A percentile compares a stretch with the other conserved stretches of the same genome.
These are phyloP conservation scores for Galemys pyrenaicus DNA, from an alignment of 2,113 vertebrate species.

Conservation along the genomic window DNA sequence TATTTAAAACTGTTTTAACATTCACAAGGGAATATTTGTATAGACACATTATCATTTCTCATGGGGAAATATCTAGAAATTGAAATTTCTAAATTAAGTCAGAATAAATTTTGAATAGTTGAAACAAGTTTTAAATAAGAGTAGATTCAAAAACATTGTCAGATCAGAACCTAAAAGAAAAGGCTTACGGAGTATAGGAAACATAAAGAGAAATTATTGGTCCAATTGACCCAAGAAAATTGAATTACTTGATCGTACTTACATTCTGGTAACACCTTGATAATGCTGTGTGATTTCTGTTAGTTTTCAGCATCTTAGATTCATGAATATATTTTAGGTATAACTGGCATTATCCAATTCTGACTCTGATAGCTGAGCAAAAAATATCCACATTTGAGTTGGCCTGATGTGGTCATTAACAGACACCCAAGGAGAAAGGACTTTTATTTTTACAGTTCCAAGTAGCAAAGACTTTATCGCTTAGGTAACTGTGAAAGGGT, in stretches of 20 bases:
- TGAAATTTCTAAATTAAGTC: not conserved
- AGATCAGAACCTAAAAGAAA: constrained; percentile 1
- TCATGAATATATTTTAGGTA: not conserved
- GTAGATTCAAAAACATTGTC: not conserved
- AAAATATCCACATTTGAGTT: not conserved
- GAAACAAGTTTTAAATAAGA: not conserved
- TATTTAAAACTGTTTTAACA: not conserved
- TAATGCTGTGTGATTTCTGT: not conserved
- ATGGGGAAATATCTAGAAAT: not conserved
- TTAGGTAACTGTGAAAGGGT: not conserved
- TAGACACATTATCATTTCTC: not conserved
- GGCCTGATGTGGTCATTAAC: not conserved
- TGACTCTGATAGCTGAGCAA: not conserved
- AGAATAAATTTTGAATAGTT: not conserved
- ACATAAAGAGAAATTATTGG: not conserved
- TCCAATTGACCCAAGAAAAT: not conserved
- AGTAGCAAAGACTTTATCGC: not conserved
- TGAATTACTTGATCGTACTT: not conserved
- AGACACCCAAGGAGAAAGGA: not conserved
- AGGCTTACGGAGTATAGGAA: not conserved
- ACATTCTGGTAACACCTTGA: not conserved
- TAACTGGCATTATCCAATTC: not conserved
- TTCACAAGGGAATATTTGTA: not conserved
- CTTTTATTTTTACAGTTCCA: not conserved
- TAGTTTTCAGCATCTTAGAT: not conserved